Evolutionary conservation across 2,888 invertebrate species (phyloP).

Genomic region (Oligia latruncula): DNA sequence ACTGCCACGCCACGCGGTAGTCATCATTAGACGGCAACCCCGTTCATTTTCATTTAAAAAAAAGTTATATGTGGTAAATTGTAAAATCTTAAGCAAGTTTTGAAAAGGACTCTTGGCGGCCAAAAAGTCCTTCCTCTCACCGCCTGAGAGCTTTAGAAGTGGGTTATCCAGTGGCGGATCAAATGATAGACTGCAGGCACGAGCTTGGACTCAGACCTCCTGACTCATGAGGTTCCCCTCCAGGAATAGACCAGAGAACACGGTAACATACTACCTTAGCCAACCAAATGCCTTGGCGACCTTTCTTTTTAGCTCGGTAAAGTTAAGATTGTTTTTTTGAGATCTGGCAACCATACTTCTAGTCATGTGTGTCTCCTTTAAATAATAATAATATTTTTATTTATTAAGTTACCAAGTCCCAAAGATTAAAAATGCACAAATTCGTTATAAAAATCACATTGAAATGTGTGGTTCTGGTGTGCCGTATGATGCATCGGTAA

Average conservation of each 20-base stretch:
- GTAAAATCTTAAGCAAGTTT: neutral
- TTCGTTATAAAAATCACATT: neutral
- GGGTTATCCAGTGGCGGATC: constrained; percentile 51
- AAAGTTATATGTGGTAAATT: neutral
- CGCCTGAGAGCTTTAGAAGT: constrained; percentile 20
- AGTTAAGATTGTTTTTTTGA: neutral
- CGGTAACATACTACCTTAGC: neutral
- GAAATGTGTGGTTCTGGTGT: neutral
- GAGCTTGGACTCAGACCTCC: constrained; percentile 31
- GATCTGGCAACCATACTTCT: neutral
- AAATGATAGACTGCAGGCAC: constrained; percentile 5
- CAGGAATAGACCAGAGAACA: constrained; percentile 35
- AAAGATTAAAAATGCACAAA: neutral
- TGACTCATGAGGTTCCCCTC: constrained; percentile 56
- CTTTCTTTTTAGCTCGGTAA: constrained; percentile 21
- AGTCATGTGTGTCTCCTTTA: constrained; percentile 11
- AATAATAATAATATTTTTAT: neutral
- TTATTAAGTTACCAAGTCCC: constrained; percentile 5
- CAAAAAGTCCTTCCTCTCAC: constrained; percentile 15
- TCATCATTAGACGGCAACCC: constrained; percentile 24
- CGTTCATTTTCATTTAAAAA: neutral
- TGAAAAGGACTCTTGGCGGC: neutral
- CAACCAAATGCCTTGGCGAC: constrained; percentile 3
- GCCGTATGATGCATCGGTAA: neutral
- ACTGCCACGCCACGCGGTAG: constrained; percentile 28